Evolutionary conservation across 2,113 vertebrate genomes (phyloP).

Genomic region (Pongo pygmaeus): DNA sequence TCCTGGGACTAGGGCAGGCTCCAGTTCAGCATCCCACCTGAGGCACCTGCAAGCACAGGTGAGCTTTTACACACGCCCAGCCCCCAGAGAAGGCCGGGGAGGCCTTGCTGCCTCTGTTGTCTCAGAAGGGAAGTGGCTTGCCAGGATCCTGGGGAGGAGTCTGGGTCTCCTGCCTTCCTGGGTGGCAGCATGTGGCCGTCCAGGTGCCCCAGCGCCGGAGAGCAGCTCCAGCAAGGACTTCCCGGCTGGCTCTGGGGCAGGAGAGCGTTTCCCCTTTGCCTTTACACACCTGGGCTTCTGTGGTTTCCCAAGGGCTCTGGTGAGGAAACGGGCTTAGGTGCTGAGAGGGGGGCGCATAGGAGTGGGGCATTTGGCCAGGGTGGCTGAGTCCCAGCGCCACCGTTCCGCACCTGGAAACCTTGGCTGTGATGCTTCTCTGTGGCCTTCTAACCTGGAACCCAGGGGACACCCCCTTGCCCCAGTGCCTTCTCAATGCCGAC

Average conservation of each 20-base stretch:
- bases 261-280: neutral
- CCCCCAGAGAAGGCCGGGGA: fast-evolving
- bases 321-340: neutral
- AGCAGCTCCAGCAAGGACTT: neutral
- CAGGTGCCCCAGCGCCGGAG: fast-evolving
- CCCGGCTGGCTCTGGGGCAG: neutral
- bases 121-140: neutral
- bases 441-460: neutral
- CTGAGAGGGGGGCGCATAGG: fast-evolving
- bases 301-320: too few relatives aligned
- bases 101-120: neutral
- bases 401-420: fast-evolving
- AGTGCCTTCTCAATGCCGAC: too few relatives aligned
- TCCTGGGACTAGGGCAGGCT: neutral
- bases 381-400: too few relatives aligned
- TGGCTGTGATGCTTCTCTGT: too few relatives aligned
- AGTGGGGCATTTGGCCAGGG: too few relatives aligned
- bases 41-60: neutral
- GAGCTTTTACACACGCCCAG: neutral
- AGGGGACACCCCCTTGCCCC: fast-evolving
- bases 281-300: fast-evolving
- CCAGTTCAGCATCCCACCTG: too few relatives aligned
- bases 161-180: neutral
- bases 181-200: fast-evolving
- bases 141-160: too few relatives aligned